Evolutionary conservation across 2,888 invertebrate species (phyloP), one percentile per base, ranked within the genome.

Genomic region (Drosophila longiperda): DNA sequence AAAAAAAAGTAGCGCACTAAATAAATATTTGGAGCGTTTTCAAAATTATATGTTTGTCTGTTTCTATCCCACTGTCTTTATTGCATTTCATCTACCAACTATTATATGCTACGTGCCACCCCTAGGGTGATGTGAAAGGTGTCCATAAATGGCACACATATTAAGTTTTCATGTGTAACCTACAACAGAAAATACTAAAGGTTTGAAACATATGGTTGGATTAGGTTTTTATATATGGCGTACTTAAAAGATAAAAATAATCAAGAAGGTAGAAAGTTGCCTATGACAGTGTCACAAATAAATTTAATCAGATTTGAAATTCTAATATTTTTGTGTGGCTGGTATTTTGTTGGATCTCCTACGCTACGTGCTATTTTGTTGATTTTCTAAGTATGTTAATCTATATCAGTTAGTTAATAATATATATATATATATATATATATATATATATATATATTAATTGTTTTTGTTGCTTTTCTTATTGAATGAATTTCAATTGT

Each of bases 381-480:
- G 73, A 61, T 78, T 81, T 45, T 60, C 82, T 82, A 78, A 26
- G 4, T 58, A 33, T 69, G 59, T 76, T 72, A 83, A 45, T 71
- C 89, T 84, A 87, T 57, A 70, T 74, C 76, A 73, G 63, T 77
- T 86, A 75, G 67, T 78, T 64, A 49, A 17, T 29, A 5, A 36
- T 36, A 36, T 36, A 36, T 59, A 73, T 84, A 76, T 73, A 62
- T 65, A 55, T 77, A 65, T n/a, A 26, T 23, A 23, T 23, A 1
- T 23, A 23, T 23, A 2, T 2, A 23, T 67, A 49, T 53, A 20
- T 53, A 4, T 55, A 42, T 42, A 77, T 69, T 75, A 75, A 76
- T 82, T 83, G 68, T 76, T 87, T 70, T 77, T 82, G 63, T 80
- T 82, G 63, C 75, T 84, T 71, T 64, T 79, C 66, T 77, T 71